Conservation (phyloP, 2,797 vertebrate species). For the Pseudochromis fuscus region DNA sequence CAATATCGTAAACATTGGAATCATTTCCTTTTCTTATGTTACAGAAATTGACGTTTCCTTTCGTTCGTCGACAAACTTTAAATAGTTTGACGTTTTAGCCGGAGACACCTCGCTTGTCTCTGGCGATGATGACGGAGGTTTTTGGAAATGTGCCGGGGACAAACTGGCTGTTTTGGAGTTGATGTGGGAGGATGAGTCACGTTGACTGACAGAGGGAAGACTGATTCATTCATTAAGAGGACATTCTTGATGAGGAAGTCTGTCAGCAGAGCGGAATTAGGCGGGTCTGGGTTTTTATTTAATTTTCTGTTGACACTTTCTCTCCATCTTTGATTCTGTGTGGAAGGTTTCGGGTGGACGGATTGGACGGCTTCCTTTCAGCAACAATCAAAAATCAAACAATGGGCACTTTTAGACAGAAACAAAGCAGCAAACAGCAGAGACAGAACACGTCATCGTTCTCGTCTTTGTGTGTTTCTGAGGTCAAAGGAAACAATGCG, state of each 20-base stretch:
- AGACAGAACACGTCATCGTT: conserved; percentile 48
- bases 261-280: conserved; percentile 46
- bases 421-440: conserved; percentile 68
- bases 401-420: conserved; percentile 61
- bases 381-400: conserved; percentile 61
- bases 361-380: conserved; percentile 25
- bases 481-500: conserved; percentile 53
- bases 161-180: conserved; percentile 31
- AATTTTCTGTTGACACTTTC: too few relatives aligned
- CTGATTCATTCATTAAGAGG: conserved; percentile 56
- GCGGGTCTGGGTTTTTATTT: conserved; percentile 42
- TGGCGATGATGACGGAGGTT: conserved; percentile 46
- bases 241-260: conserved; percentile 44
- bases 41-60: conserved; percentile 6
- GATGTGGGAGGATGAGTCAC: conserved; percentile 71
- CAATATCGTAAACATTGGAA: background rate
- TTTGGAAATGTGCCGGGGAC: conserved; percentile 48
- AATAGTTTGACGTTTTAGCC: conserved; percentile 35
- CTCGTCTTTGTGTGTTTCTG: conserved; percentile 59
- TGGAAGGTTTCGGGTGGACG: conserved; percentile 5
- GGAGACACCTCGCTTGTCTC: conserved; percentile 25
- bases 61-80: conserved; percentile 31
- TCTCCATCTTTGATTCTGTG: background rate
- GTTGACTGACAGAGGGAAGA: conserved; percentile 54
- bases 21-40: background rate